Percentiles rank a stretch among this genome's conserved stretches.
phyloP scores from a whole-genome alignment of 1,140 invertebrate genomes.

The Latrodectus geometricus region DNA sequence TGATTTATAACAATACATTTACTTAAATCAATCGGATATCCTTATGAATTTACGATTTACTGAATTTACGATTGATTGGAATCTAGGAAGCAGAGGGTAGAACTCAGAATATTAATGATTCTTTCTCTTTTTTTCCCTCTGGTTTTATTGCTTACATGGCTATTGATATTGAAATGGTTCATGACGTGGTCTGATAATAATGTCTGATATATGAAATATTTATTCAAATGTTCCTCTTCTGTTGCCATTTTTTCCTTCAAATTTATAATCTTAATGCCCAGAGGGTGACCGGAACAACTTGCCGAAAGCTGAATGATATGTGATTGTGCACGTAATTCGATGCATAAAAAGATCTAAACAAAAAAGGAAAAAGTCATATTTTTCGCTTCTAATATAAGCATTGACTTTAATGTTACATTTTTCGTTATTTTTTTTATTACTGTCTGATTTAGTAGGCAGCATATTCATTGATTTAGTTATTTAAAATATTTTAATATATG shows the following conservation, averaged over 20 bases:
- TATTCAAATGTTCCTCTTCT: slow-evolving; percentile 56
- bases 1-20: background rate
- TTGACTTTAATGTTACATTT: no score
- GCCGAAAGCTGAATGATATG: slow-evolving; percentile 8
- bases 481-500: no score
- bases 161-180: slow-evolving; percentile 55
- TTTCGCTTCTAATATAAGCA: no score
- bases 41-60: no score
- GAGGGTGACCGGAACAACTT: background rate
- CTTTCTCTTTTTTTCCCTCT: slow-evolving; percentile 23
- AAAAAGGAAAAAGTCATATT: no score
- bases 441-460: no score
- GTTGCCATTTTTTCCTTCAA: background rate
- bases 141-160: slow-evolving; percentile 20
- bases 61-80: no score
- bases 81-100: background rate
- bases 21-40: background rate
- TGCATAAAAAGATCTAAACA: background rate
- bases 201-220: slow-evolving; percentile 59
- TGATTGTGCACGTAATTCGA: slow-evolving; percentile 37
- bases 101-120: slow-evolving; percentile 25
- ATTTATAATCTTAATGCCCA: slow-evolving; percentile 17
- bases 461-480: no score
- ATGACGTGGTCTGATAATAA: slow-evolving; percentile 52
- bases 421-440: no score